Base-by-base conservation (phyloP, 64 coral and sea anemone species). In the Platygyra sinensis region DNA sequence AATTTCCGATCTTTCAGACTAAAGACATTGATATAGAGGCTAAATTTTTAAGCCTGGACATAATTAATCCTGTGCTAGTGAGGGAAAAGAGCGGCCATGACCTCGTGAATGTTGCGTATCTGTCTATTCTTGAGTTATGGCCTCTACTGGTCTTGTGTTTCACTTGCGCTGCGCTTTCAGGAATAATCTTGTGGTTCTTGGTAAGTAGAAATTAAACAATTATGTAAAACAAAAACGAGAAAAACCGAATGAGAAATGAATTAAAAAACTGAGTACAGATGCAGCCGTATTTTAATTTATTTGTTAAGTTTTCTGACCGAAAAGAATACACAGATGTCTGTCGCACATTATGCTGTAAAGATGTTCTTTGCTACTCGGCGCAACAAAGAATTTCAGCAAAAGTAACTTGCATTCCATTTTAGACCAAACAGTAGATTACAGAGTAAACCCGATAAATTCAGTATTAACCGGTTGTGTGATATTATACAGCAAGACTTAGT, bases 41-140 rank as follows among this genome's bases (percentile, higher is more conserved):
- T 71, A 33, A 20, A 10, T 85, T 72, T 85, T 85, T 85, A 19
- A 50, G 22, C 4, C 67, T 85, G 28, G 81, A 64, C 8, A 72
- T 33, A 15, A 16, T 85, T 17, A 36, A 51, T 10, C 81, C 81
- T 0, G 81, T 50, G 22, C 81, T 85, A 3, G 63, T 85, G 36
- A 24, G 81, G 27, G 19, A 51, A n/a, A 71, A 2, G 22, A 85
- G 31, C 32, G 4, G 22, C 39, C 60, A 85, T 13, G 81, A 85
- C 25, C 81, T 85, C 15, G 81, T 85, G 10, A 49, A n/a, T 3
- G 49, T 85, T 25, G 81, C 81, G 14, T 85, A 85, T 38, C 14
- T 85, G 81, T 20, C 81, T 33, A 72, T 85, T 38, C 71, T 85
- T 62, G 81, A 85, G 63, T 51, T 85, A 28, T 85, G 81, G 81